Evolutionary conservation across 2,113 vertebrate genomes (phyloP), one percentile per base, ranked within the genome.

Genomic region (Danionella cerebrum): DNA sequence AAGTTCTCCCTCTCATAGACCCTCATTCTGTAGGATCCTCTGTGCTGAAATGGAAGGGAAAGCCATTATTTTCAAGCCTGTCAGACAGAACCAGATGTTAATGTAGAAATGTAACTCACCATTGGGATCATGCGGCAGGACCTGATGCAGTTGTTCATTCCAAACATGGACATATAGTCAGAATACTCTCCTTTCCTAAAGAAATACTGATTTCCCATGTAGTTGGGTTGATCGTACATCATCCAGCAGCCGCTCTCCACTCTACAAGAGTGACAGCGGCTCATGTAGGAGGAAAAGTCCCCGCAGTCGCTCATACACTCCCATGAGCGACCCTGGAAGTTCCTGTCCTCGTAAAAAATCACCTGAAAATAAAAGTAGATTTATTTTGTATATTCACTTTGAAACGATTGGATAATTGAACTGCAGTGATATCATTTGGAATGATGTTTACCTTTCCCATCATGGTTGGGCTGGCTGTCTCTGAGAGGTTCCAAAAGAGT

Each of bases 1-100:
- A 57, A 88, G 74, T 85, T 86, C 65, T 86, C 85, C 68, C 75
- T 84, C 74, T 89, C 85, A 10, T 84, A 87, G 65, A 88, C 77
- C 69, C 47, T 85, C 78, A 89, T 85, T 60, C 79, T 83, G 74
- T 80, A 89, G 0, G 48, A 76, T 8, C 84, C 86, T 47, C 69
- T 77, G 76, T 87, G 78, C 87, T 89, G 80, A 70, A 41, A 3
- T 27, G 21, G 38, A 25, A 42, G 35, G 1, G 42, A 18, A 65
- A 22, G 6, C 2, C 29, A 35, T 38, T 2, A n/a, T n/a, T 10
- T 52, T 25, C 18, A 11, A 7, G 27, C 51, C 21, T 4, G 19
- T n/a, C 25, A 8, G 7, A 7, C 7, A 19, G 1, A 19, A 45
- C 1, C 6, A n/a, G 10, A 33, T 31, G 29, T 3, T 7, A 62